Base-by-base conservation (phyloP, 2,888 invertebrate species). In the Acrocera orbiculus region DNA sequence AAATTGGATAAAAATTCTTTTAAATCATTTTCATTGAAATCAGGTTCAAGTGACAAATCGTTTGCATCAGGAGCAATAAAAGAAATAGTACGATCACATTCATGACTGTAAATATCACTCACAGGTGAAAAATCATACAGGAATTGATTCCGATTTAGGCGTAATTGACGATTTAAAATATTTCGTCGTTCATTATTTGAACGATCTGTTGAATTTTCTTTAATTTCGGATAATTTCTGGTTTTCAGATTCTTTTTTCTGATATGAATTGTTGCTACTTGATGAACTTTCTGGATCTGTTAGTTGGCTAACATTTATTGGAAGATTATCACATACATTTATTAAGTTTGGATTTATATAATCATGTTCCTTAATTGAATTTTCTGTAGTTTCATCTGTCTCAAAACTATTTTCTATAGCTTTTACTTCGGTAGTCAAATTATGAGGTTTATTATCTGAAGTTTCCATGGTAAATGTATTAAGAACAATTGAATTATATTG, bases 321-420 rank as follows among this genome's bases (percentile, higher is more conserved):
- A 31, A 76, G 60, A 58, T 76, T 75, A 53, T 76, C 76, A 52
- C 70, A 72, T 57, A 72, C 71, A 53, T 77, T 76, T 37, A 76
- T 76, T 37, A 76, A 61, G 45, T 67, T 69, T 8, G 70, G 67
- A 44, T 70, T 61, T 57, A 69, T 58, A 58, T 63, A 49, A 53
- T 41, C 41, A n/a, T n/a, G n/a, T n/a, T n/a, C n/a, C n/a, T n/a
- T n/a, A n/a, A n/a, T n/a, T n/a, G n/a, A n/a, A n/a, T n/a, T n/a
- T n/a, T n/a, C n/a, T n/a, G n/a, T n/a, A n/a, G n/a, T n/a, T n/a
- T n/a, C n/a, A n/a, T n/a, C n/a, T n/a, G n/a, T n/a, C n/a, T n/a
- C n/a, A n/a, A n/a, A n/a, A n/a, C n/a, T n/a, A n/a, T n/a, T n/a
- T n/a, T n/a, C n/a, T n/a, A n/a, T n/a, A n/a, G n/a, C n/a, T n/a